phyloP scores from a whole-genome alignment of 2,888 invertebrate species.

The Eupithecia pulchellata region DNA sequence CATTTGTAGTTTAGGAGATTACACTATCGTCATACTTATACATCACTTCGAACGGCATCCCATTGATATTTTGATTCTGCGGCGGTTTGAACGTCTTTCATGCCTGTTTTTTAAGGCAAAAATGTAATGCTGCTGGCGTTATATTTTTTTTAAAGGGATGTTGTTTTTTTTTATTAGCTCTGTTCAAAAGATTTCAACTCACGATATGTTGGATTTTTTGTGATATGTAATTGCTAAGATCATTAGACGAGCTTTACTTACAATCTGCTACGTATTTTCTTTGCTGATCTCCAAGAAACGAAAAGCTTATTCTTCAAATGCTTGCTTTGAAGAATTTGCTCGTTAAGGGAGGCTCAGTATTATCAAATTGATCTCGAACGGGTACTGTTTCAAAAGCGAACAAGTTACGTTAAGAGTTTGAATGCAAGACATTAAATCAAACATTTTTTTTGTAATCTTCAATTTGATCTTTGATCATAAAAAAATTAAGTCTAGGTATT shows the following conservation, averaged over 20 bases:
- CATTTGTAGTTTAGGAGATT: conserved; percentile 21
- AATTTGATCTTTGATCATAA: no score
- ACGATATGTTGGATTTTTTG: background rate
- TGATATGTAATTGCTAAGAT: background rate
- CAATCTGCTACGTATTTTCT: background rate
- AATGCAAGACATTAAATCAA: background rate
- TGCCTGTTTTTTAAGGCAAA: no score
- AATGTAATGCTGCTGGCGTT: background rate
- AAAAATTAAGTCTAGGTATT: no score
- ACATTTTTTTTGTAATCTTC: no score
- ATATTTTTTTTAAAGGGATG: background rate
- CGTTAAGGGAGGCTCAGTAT: background rate
- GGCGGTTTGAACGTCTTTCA: background rate
- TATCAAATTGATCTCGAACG: background rate
- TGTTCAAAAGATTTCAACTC: background rate
- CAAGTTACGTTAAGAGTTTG: background rate
- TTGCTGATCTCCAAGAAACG: background rate
- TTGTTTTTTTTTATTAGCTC: no score
- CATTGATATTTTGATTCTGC: background rate
- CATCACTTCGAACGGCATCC: background rate
- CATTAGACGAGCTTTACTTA: background rate
- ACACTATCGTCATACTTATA: background rate
- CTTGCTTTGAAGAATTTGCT: background rate
- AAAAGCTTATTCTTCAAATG: background rate
- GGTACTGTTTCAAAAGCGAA: background rate